Evolutionary conservation across 2,888 invertebrate genomes (phyloP), one percentile per base, ranked within the genome.

Genomic region (Drosophila heteroneura): DNA sequence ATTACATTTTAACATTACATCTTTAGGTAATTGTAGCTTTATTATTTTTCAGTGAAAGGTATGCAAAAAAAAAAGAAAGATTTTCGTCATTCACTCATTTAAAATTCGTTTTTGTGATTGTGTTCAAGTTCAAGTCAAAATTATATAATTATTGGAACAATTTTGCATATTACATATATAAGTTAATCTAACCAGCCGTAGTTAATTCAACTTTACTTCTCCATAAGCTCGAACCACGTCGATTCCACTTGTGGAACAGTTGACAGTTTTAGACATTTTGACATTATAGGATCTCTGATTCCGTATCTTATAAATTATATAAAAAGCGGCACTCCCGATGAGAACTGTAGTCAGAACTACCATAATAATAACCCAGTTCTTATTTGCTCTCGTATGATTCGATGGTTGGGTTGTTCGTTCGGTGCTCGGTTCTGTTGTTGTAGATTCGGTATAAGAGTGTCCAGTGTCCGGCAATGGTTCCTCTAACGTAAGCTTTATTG

Each of bases 251-350:
- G 3, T 37, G 37, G 7, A 19, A 22, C 22, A 10, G 41, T 41
- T 10, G 10, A n/a, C 10, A 10, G 5, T n/a, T 10, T 5, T 6
- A 35, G 14, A 28, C n/a, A 2, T 12, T 16, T 53, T 52, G 3
- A 76, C 37, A 44, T 58, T 5, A 19, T 76, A 76, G 1, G 28
- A 32, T 7, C 37, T 49, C 4, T 44, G 33, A 44, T 59, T 62
- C 22, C 19, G 62, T 16, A 35, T 0, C 28, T 32, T 74, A 5
- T 47, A 52, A 35, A 62, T 41, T 2, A 74, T 41, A 41, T 39
- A 65, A 5, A 12, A 22, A 26, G 22, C 47, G 22, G 35, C 10
- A 28, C 1, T 10, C 14, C 47, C n/a, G 26, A 32, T 6, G 0
- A 64, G 0, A n/a, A 22, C 41, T 12, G 51, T 10, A 19, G 10